These are phyloP conservation scores for Daptonema setosum DNA, from an alignment of 2,888 invertebrate genomes.

Conservation along the genomic window DNA sequence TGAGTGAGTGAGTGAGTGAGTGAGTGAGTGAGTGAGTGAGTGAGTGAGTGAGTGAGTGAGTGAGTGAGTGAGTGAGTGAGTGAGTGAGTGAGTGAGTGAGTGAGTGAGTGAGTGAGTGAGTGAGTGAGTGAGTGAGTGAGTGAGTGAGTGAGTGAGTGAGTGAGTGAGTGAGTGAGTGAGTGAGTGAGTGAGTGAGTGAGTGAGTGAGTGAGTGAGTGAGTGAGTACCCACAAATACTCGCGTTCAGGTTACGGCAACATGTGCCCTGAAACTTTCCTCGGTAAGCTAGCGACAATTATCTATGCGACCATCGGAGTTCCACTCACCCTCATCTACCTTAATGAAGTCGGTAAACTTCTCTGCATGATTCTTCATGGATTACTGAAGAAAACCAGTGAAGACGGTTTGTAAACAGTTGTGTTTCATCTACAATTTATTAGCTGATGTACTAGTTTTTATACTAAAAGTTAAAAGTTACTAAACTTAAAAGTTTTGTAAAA, in stretches of 20 bases:
- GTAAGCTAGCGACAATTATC: not conserved
- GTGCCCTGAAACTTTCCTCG: not conserved
- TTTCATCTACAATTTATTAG: no score
- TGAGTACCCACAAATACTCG: not conserved
- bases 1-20: not conserved
- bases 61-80: not conserved
- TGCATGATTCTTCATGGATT: not conserved
- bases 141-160: not conserved
- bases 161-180: not conserved
- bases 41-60: not conserved
- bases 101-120: not conserved
- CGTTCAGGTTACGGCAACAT: not conserved
- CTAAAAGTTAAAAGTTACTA: no score
- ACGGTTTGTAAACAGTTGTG: no score
- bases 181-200: not conserved
- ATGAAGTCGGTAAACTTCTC: not conserved
- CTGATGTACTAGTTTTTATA: no score
- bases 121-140: not conserved
- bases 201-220: not conserved
- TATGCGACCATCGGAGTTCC: constrained; percentile 1
- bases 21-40: not conserved
- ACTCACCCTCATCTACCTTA: not conserved
- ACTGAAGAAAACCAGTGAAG: not conserved
- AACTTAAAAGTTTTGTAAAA: no score
- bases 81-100: not conserved